Evolutionary conservation across 2,888 invertebrate genomes (phyloP), one percentile per base, ranked within the genome.

Genomic region (Leptinotarsa juncta): DNA sequence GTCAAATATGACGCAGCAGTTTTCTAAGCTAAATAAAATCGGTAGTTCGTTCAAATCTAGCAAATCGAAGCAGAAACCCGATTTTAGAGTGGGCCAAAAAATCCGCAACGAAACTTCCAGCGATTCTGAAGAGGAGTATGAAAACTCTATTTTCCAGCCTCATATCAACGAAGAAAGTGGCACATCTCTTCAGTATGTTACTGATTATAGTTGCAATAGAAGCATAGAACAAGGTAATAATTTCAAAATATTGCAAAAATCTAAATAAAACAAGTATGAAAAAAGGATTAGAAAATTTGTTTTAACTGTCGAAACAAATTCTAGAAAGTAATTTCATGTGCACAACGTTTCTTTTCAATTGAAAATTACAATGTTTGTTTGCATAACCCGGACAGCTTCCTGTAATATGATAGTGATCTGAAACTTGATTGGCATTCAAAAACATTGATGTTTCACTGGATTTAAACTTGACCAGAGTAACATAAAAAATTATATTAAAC

Each of bases 1-100:
- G 74, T 94, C 92, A 78, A 96, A 96, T 85, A 94, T 96, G 90
- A 92, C 94, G 0, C 96, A 95, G 79, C 96, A 96, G 85, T 95
- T 97, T 87, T 95, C 94, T 74, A 96, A 95, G 86, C 87, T 96
- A 55, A 95, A 95, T 85, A 93, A 93, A 82, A 89, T 95, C 53
- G 90, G 93, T 73, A 91, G 91, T 81, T 91, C 91, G 32, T 89
- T 93, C 65, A 92, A 92, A 82, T 89, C 91, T 0, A 82, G 77
- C 62, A 87, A 91, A 87, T 82, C 92, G 81, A 87, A 91, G 78
- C 79, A 80, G 42, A 81, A 76, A 42, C 81, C 86, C 79, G 90
- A 90, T 76, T 91, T 91, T 84, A 90, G 90, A 0, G 87, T 90
- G 49, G 80, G 82, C 3, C 74, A 80, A 23, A 73, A 76, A 66